These are phyloP conservation scores for Myoxocephalus aenaeus DNA, from an alignment of 2,797 vertebrate genomes.

Conservation along the genomic window DNA sequence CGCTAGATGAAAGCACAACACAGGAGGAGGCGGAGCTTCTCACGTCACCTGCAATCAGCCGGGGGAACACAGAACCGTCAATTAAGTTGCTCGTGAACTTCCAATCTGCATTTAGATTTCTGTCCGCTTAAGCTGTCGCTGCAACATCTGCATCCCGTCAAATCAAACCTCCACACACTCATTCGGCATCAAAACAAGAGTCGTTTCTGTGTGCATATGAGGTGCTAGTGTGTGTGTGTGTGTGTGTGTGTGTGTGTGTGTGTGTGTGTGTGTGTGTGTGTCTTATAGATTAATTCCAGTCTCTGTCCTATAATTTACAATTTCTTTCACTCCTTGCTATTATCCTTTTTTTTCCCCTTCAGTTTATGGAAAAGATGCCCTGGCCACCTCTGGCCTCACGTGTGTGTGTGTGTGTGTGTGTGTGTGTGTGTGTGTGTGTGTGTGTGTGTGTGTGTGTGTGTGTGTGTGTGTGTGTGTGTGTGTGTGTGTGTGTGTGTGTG, in stretches of 20 bases:
- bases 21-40: not conserved
- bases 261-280: constrained; percentile 10
- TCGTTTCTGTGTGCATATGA: not conserved
- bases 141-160: not conserved
- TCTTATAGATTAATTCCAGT: constrained; percentile 54
- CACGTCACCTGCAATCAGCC: constrained; percentile 13
- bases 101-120: constrained; percentile 1
- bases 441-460: constrained; percentile 29
- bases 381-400: constrained; percentile 55
- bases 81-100: constrained; percentile 20
- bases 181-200: not conserved
- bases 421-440: constrained; percentile 30
- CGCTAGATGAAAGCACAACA: not conserved
- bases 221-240: constrained; percentile 12
- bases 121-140: not conserved
- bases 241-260: no score
- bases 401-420: constrained; percentile 35
- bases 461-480: constrained; percentile 18
- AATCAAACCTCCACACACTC: not conserved
- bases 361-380: constrained; percentile 51
- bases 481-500: constrained; percentile 40
- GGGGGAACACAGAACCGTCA: constrained; percentile 13
- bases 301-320: constrained; percentile 77
- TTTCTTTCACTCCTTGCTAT: constrained; percentile 79
- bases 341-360: constrained; percentile 53